A percentile compares a stretch with the other conserved stretches of the same genome.
Evolutionary conservation across 2,113 vertebrate genomes (phyloP).

Genomic region (Lucifuga dentata): DNA sequence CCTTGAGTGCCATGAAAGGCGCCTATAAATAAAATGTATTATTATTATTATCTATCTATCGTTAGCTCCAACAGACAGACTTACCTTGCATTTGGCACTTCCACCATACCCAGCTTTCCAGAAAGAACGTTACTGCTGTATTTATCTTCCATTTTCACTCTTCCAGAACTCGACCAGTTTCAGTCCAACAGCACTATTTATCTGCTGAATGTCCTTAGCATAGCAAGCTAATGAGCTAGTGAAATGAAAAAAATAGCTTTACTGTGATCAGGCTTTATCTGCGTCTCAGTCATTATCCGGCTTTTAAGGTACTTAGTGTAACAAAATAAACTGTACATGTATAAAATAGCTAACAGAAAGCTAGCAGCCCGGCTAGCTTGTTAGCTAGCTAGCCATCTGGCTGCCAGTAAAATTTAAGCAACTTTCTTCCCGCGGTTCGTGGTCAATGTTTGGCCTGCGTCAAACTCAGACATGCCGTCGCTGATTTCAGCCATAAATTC

Average conservation of each 20-base stretch:
- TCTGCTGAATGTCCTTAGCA: constrained; percentile 12
- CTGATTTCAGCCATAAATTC: not conserved
- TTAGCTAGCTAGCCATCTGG: constrained; percentile 24
- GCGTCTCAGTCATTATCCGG: not conserved
- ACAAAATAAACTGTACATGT: not conserved
- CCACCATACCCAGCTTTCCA: constrained; percentile 88
- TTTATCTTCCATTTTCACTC: constrained; percentile 86
- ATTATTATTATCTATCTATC: too few relatives aligned
- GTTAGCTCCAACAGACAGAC: not conserved
- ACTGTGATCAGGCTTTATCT: not conserved
- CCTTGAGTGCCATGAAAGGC: too few relatives aligned
- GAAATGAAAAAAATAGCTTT: not conserved
- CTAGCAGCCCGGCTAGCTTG: constrained; percentile 10
- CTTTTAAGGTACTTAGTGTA: not conserved
- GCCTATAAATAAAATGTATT: too few relatives aligned
- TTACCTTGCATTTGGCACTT: constrained; percentile 88
- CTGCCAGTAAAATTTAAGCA: not conserved
- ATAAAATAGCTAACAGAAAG: not conserved
- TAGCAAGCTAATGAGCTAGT: constrained; percentile 1
- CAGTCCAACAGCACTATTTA: constrained; percentile 11
- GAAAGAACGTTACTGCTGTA: constrained; percentile 90
- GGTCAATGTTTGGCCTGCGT: not conserved
- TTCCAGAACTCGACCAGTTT: not conserved
- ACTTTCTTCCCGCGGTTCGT: not conserved
- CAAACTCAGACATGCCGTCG: not conserved